Evolutionary conservation across 2,113 vertebrate species (phyloP), one percentile per base, ranked within the genome.

Genomic region (Dascyllus trimaculatus): DNA sequence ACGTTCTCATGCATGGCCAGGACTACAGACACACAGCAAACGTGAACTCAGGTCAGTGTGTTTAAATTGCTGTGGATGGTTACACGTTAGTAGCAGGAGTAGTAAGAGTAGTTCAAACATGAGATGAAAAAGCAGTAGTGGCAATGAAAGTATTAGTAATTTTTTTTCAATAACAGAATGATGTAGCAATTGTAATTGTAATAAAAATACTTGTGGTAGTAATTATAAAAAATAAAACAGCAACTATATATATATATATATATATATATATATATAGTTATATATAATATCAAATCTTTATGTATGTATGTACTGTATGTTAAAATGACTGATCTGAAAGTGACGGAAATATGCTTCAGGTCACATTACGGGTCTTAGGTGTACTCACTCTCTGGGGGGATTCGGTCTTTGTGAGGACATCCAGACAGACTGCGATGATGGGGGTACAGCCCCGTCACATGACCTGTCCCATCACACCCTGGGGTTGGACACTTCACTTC

Each of bases 1-100:
- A 99, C 97, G 59, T 99, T 99, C 94, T 99, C 98, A 11, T 99
- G 98, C 98, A 99, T 99, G 59, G 98, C 98, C 95, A 99, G 84
- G 87, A 99, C 98, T 99, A 94, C 57, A 75, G 73, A 90, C 80
- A 89, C 71, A 91, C 66, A 83, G 35, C 53, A 81, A 49, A 86
- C 15, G 78, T 5, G 70, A 5, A 69, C 49, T 52, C 32, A 63
- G 52, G 71, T 89, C 49, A 88, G 84, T 82, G 15, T 19, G 58
- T 71, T 84, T 60, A 90, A 61, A 53, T 65, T 14, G 11, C 9
- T 70, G 54, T 4, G 15, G 29, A 38, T 2, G 40, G 5, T 24
- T 26, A 45, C 13, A 64, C 35, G 58, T 38, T 18, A 56, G 38
- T 3, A 38, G 7, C 11, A 49, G 17, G 18, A 56, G 14, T 8